Base-by-base conservation (phyloP, 1,140 invertebrate species). In the Rhopalosiphum padi region DNA sequence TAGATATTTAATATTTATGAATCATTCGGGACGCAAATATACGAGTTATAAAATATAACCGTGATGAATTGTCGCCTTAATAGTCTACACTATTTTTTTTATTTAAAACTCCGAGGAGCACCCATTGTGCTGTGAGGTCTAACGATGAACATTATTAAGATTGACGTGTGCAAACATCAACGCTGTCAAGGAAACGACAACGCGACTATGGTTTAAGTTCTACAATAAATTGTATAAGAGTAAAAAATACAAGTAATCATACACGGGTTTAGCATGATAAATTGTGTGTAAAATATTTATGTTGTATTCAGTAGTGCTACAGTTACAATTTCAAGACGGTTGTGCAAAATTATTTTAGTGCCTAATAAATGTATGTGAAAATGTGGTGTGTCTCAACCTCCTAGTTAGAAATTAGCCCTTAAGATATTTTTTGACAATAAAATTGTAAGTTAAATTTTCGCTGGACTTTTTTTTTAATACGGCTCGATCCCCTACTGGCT, bases 121-220 rank as follows among this genome's bases (percentile, higher is more conserved):
- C 23, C 35, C 22, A 86, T 43, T 86, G 41, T 43, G 8, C 37
- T 41, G 35, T 25, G 37, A 37, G 41, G 23, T 86, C 22, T 86
- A 43, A 86, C 23, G 41, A 86, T 46, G 23, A 86, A 43, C 41
- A 46, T 86, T 86, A 86, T 86, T 86, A 86, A 86, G 41, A 86
- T 86, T 43, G 83, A 30, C 83, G 25, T 86, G 25, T 43, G 25
- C 41, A 41, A 43, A 43, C 41, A 86, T 86, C 83, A 41, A 46
- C 37, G 25, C 25, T 46, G 83, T 86, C 41, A 30, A 25, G 41
- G 23, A 30, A 86, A 43, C 37, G 83, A 85, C 37, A 85, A 85
- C 41, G 35, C 83, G 35, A 85, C 83, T 25, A 85, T 41, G 35
- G 37, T 85, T 83, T 43, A 85, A 85, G 35, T 85, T 37, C 35